Evolutionary conservation across 2,797 vertebrate genomes (phyloP).

Genomic region (Halcyon smyrnensis): DNA sequence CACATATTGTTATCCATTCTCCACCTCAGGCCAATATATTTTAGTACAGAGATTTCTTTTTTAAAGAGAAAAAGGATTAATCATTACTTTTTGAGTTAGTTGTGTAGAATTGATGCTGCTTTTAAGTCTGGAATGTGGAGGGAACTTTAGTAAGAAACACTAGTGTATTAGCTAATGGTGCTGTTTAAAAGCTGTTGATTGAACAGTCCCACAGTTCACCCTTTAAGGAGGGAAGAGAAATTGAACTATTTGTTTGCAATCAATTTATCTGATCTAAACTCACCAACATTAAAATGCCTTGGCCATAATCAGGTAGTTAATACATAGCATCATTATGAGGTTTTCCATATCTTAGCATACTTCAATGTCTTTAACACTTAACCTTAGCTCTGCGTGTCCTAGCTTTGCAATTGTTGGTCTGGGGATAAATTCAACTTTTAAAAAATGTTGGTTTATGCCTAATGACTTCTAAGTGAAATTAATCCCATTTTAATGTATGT

Average conservation of each 20-base stretch:
- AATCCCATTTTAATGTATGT: not conserved
- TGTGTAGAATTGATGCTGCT: not conserved
- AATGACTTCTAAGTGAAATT: not conserved
- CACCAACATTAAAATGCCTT: not conserved
- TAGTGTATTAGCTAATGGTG: not conserved
- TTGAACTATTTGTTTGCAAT: not conserved
- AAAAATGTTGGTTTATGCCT: not conserved
- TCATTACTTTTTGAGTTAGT: not conserved
- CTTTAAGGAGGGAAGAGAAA: not conserved
- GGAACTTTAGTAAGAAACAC: not conserved
- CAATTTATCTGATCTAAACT: not conserved
- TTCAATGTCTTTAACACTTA: not conserved
- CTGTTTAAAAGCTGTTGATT: conserved; percentile 1
- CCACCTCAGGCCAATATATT: not conserved
- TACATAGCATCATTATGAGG: not conserved
- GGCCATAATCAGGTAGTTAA: not conserved
- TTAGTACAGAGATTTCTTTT: not conserved
- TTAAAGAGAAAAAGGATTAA: conserved; percentile 10
- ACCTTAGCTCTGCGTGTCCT: not conserved
- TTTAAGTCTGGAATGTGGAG: conserved; percentile 3
- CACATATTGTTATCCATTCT: not conserved
- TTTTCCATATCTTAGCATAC: not conserved
- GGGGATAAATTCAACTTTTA: not conserved
- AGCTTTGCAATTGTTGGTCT: not conserved
- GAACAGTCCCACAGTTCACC: not conserved